These are phyloP conservation scores for Eufriesea mexicana DNA, from an alignment of 1,140 invertebrate species.

Conservation along the genomic window DNA sequence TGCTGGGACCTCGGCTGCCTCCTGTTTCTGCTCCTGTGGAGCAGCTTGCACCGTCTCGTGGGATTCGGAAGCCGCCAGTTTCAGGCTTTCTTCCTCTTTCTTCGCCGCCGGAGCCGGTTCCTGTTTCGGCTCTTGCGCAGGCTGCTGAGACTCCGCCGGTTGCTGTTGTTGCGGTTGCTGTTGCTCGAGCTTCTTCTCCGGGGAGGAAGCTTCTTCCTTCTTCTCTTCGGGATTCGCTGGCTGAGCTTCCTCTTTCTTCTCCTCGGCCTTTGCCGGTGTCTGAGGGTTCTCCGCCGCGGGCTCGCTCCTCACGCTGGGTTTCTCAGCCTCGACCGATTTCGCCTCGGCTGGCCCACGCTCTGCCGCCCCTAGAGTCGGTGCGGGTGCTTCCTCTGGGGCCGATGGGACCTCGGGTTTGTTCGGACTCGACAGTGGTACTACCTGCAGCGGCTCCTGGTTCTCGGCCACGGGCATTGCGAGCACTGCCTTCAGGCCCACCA, in stretches of 20 bases:
- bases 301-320: background rate
- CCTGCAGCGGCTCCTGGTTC: slow-evolving; percentile 34
- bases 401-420: background rate
- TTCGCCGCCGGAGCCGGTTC: slow-evolving; percentile 16
- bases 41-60: slow-evolving; percentile 48
- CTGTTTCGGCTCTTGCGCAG: slow-evolving; percentile 7
- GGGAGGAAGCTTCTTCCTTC: slow-evolving; percentile 3
- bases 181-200: slow-evolving; percentile 19
- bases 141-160: background rate
- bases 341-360: slow-evolving; percentile 10
- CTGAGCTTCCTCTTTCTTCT: slow-evolving; percentile 58
- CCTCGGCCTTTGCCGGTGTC: slow-evolving; percentile 31
- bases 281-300: slow-evolving; percentile 28
- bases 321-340: background rate
- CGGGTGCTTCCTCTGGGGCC: background rate
- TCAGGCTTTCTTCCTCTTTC: slow-evolving; percentile 62
- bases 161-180: slow-evolving; percentile 27
- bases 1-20: background rate
- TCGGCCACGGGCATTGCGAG: slow-evolving; percentile 75
- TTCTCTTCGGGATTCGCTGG: slow-evolving; percentile 49
- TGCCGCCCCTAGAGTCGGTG: background rate
- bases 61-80: slow-evolving; percentile 58
- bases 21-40: slow-evolving; percentile 29
- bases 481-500: slow-evolving; percentile 68
- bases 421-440: slow-evolving; percentile 48